Conservation (phyloP, 1,140 invertebrate species). For the Zaprionus kolodkinae region DNA sequence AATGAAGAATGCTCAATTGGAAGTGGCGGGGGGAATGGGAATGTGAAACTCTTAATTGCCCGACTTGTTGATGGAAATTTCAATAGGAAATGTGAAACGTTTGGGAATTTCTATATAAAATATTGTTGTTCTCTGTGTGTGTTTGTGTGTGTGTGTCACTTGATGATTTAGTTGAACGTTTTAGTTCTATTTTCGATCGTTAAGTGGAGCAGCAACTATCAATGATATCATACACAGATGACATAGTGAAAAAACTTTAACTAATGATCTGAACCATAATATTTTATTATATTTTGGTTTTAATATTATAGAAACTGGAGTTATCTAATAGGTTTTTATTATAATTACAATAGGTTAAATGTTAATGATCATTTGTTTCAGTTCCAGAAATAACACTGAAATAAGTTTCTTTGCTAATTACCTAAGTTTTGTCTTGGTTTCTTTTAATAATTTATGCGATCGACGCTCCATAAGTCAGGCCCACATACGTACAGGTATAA, state of each 20-base stretch:
- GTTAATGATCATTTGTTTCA: not conserved
- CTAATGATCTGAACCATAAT: too few species aligned
- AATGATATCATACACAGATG: constrained; percentile 16
- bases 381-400: too few species aligned
- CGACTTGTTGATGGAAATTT: constrained; percentile 41
- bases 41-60: constrained; percentile 30
- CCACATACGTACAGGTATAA: constrained; percentile 40
- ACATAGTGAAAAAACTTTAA: not conserved
- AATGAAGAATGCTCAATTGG: not conserved
- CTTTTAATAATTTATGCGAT: constrained; percentile 12
- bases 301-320: too few species aligned
- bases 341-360: not conserved
- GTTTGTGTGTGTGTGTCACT: not conserved
- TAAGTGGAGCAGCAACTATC: constrained; percentile 11
- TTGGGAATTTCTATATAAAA: not conserved
- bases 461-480: constrained; percentile 53
- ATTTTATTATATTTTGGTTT: too few species aligned
- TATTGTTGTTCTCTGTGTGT: not conserved
- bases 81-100: constrained; percentile 21
- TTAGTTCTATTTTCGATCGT: constrained; percentile 21
- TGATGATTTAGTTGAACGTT: constrained; percentile 1
- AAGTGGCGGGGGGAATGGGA: not conserved
- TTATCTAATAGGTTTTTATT: not conserved
- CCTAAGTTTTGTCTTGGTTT: constrained; percentile 15
- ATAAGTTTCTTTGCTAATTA: not conserved